Evolutionary conservation across 2,797 vertebrate species (phyloP).

Genomic region (Spinibarbus caldwelli): DNA sequence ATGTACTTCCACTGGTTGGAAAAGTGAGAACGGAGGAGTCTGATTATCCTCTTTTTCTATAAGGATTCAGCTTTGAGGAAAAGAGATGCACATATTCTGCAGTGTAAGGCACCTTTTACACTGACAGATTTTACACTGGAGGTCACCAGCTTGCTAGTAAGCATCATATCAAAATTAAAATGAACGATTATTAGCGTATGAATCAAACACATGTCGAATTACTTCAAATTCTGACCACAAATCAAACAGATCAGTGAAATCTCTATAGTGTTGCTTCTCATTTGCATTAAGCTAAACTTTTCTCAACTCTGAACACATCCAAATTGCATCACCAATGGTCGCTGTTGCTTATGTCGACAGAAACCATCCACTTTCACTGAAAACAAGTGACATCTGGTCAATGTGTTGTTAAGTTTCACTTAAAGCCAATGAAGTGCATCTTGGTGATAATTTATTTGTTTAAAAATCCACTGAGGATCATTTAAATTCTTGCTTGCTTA

Average conservation of each 20-base stretch:
- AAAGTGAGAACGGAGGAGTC: neutral
- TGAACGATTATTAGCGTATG: no score
- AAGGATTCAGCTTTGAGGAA: neutral
- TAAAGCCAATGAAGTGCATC: no score
- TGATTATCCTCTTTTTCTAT: neutral
- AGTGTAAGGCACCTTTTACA: neutral
- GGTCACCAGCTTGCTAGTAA: neutral
- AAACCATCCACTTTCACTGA: neutral
- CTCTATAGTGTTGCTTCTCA: neutral
- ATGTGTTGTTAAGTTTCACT: neutral
- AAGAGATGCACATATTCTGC: neutral
- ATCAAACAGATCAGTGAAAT: neutral
- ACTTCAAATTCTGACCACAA: neutral
- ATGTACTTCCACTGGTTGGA: conserved; percentile 30
- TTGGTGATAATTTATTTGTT: no score
- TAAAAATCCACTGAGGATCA: no score
- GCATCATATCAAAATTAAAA: neutral
- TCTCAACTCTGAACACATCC: neutral
- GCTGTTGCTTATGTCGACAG: neutral
- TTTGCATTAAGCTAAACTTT: neutral
- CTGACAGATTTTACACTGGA: neutral
- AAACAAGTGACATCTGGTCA: neutral
- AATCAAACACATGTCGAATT: neutral
- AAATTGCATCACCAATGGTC: neutral
- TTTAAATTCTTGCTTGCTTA: no score